Base-by-base conservation (phyloP, 2,888 invertebrate species). In the Nineta flava region DNA sequence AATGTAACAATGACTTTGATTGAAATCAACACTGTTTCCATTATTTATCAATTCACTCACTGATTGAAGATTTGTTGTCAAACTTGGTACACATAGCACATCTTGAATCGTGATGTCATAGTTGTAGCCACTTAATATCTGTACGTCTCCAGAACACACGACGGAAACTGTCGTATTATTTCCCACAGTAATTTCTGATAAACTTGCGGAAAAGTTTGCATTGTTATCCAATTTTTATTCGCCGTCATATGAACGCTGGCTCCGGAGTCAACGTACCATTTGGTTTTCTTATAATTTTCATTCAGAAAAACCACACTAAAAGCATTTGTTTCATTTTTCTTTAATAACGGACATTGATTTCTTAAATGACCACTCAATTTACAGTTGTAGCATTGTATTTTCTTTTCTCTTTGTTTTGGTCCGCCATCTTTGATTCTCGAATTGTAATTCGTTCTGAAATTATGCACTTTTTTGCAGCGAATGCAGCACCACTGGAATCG, bases 221-320 rank as follows among this genome's bases (percentile, higher is more conserved):
- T n/a, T n/a, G n/a, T n/a, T n/a, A n/a, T n/a, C n/a, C n/a, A n/a
- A n/a, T n/a, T n/a, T n/a, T n/a, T n/a, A n/a, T n/a, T n/a, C n/a
- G n/a, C n/a, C n/a, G n/a, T n/a, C n/a, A n/a, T 51, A 38, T 55
- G 53, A 32, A 13, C 31, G 13, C 52, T 55, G 9, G 56, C 56
- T 31, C 54, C 56, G 9, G 49, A 53, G 48, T 55, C 54, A 9
- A 53, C 40, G 21, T 55, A 56, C 46, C 50, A 56, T 21, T 56
- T 55, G 9, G 34, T 16, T 26, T 31, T 17, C 17, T 13, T 48
- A 12, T 48, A 53, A 13, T 51, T 19, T 2, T 50, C 51, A 19
- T 46, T 55, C 32, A 54, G 48, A 17, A 48, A 50, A 35, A 51
- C 52, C 19, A 50, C 53, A 46, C 47, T 54, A 50, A 57, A 56